These are phyloP conservation scores for Drosophila lacicola DNA, from an alignment of 2,888 invertebrate species.

Conservation along the genomic window DNA sequence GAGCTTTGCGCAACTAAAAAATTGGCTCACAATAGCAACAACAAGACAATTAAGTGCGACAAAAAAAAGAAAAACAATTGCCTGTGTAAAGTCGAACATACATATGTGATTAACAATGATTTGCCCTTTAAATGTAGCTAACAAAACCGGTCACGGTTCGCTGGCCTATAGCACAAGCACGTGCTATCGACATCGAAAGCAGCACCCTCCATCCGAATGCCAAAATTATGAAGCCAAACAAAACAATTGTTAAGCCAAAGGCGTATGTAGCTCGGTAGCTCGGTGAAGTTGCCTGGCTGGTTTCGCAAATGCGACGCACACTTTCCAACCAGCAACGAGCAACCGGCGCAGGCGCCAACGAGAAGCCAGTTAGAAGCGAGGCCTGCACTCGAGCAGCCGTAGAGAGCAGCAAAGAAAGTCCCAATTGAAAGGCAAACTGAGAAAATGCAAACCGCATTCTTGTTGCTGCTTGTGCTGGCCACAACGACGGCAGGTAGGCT, in stretches of 20 bases:
- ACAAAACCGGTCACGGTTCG: slow-evolving; percentile 41
- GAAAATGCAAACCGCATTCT: slow-evolving; percentile 18
- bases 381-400: slow-evolving; percentile 35
- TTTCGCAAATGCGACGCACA: slow-evolving; percentile 25
- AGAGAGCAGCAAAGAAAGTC: slow-evolving; percentile 7
- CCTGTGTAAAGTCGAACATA: background rate
- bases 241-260: slow-evolving; percentile 12
- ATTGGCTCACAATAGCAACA: slow-evolving; percentile 26
- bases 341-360: slow-evolving; percentile 26
- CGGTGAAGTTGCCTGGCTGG: slow-evolving; percentile 48
- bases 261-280: slow-evolving; percentile 5
- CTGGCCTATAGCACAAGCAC: slow-evolving; percentile 25
- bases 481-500: slow-evolving; percentile 14
- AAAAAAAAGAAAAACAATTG: slow-evolving; percentile 15
- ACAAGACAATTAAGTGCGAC: background rate
- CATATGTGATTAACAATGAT: slow-evolving; percentile 12
- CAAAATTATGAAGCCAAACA: slow-evolving; percentile 15
- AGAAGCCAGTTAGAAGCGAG: slow-evolving; percentile 33
- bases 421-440: background rate
- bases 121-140: background rate
- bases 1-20: background rate
- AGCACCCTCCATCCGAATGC: background rate
- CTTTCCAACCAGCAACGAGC: slow-evolving; percentile 4
- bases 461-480: slow-evolving; percentile 8
- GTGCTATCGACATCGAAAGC: slow-evolving; percentile 28